Evolutionary conservation across 2,113 vertebrate species (phyloP), one percentile per base, ranked within the genome.

Genomic region (Forbesichthys papilliferus): DNA sequence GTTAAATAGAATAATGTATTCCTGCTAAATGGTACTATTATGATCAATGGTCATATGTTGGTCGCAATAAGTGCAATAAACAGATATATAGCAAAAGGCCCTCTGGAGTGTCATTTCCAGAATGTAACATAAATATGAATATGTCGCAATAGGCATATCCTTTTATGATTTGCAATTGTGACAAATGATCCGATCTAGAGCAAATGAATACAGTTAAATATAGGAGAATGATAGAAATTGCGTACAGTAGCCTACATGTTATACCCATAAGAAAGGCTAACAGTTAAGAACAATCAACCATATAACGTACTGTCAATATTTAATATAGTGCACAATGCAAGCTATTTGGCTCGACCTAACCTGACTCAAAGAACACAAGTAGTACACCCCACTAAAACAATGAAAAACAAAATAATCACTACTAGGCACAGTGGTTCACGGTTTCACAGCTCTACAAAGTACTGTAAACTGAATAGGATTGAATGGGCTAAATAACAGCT

Each of bases 401-500:
- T 12, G 55, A 36, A 7, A 12, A 55, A 53, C 10, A 9, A 7
- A 65, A 49, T 18, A 61, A 49, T 6, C 14, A 53, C 33, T 1
- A 18, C n/a, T 64, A 71, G 60, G 70, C 61, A 78, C 53, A 51
- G 1, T 61, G 71, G 33, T 47, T 75, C 49, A 63, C 57, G 20
- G 58, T 73, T 79, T 65, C 47, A 54, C 66, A 60, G 66, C 68
- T 57, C 46, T 16, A 54, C 8, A 49, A 73, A 68, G 58, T 74
- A 27, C 27, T 27, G 27, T 27, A 52, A 75, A 48, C 61, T 71
- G 64, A 48, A 42, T 73, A 53, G 71, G 63, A 81, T 71, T 87
- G 88, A 90, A 90, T 89, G 87, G 74, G 69, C 70, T 77, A 71
- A 64, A 64, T 65, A 33, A 20, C 68, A 46, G 71, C 71, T 74